Percentiles rank a stretch among this genome's conserved stretches.
These are phyloP conservation scores for Andinoacara biseriatus DNA, from an alignment of 2,113 vertebrate species.

Conservation along the genomic window DNA sequence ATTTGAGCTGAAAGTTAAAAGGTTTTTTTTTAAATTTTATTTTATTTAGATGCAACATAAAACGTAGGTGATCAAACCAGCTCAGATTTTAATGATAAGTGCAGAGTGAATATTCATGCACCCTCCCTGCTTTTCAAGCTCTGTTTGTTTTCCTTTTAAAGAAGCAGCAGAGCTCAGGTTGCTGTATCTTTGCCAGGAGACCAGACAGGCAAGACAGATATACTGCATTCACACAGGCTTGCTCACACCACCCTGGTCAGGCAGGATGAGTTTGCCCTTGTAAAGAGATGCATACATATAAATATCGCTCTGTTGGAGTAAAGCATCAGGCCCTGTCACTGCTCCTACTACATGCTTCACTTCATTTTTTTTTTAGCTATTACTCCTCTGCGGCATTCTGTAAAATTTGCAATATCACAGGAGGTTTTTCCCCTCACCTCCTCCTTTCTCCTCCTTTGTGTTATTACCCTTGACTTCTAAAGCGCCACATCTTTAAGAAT, in stretches of 20 bases:
- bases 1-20: background rate
- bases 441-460: background rate
- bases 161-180: slow-evolving; percentile 25
- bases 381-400: background rate
- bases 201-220: slow-evolving; percentile 44
- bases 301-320: slow-evolving; percentile 22
- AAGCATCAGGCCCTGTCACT: slow-evolving; percentile 2
- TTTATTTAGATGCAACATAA: background rate
- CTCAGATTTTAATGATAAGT: background rate
- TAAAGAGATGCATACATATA: slow-evolving; percentile 7
- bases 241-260: background rate
- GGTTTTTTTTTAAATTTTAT: background rate
- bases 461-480: background rate
- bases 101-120: background rate
- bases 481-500: background rate
- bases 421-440: background rate
- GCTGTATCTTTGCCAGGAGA: slow-evolving; percentile 27
- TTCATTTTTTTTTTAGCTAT: slow-evolving; percentile 2
- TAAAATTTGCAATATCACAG: background rate
- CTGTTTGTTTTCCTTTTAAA: background rate
- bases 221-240: slow-evolving; percentile 13
- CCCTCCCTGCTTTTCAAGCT: background rate
- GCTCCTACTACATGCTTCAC: background rate
- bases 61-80: background rate
- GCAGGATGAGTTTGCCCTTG: slow-evolving; percentile 24